Percentiles rank a stretch among this genome's conserved stretches.
Evolutionary conservation across 35 echinoderm and acorn worm genomes (phyloP).

Genomic region (Acanthaster planci): DNA sequence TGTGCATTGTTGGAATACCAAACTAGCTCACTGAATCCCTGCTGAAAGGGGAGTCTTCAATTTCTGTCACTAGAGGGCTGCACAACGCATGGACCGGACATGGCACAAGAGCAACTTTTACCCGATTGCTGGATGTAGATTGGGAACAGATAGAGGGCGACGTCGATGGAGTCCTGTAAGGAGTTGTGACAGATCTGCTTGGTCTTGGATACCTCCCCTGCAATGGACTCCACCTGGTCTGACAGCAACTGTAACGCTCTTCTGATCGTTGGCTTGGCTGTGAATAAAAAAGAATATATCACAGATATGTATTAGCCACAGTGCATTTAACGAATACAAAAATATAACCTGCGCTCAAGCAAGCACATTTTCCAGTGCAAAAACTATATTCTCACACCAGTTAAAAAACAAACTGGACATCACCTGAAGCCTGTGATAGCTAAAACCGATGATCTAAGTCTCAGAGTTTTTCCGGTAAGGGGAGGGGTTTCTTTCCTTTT

Average conservation of each 20-base stretch:
- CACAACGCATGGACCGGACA: background rate
- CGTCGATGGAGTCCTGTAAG: constrained; percentile 83
- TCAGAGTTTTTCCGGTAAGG: too few relatives aligned
- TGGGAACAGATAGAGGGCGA: constrained; percentile 83
- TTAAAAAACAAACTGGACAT: too few relatives aligned
- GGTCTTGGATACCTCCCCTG: constrained; percentile 95
- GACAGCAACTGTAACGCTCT: constrained; percentile 76
- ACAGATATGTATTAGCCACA: background rate
- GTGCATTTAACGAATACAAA: background rate
- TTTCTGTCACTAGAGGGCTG: background rate
- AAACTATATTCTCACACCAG: too few relatives aligned
- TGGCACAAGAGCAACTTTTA: background rate
- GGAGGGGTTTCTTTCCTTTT: too few relatives aligned
- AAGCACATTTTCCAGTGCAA: too few relatives aligned
- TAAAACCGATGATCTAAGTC: too few relatives aligned
- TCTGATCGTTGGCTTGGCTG: constrained; percentile 91
- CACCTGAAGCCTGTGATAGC: too few relatives aligned
- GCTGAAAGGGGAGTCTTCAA: too few relatives aligned
- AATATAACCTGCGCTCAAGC: too few relatives aligned
- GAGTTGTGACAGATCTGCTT: constrained; percentile 95
- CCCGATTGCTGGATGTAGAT: constrained; percentile 98
- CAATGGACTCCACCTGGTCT: constrained; percentile 94
- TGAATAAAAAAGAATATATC: background rate
- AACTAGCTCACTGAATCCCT: too few relatives aligned
- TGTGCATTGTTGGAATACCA: too few relatives aligned